Base-by-base conservation (phyloP, 2,113 vertebrate species). In the Ia io region DNA sequence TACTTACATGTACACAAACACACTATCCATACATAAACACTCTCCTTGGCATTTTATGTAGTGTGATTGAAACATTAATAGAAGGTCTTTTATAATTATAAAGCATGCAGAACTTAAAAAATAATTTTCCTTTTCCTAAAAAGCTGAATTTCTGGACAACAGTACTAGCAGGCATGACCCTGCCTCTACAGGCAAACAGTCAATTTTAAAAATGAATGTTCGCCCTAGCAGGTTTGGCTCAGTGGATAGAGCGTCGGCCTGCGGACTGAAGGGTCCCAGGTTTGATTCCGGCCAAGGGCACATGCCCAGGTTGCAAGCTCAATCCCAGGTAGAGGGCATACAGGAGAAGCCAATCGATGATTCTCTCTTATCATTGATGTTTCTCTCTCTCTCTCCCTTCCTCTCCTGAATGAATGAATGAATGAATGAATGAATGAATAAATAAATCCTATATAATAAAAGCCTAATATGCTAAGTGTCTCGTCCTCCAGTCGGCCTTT, bases 61-160 rank as follows among this genome's bases (percentile, higher is more conserved):
- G 7, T 40, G 7, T 6, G 32, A 61, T 4, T 74, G 5, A 67
- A 89, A 71, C 18, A 40, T 14, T 51, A 61, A 88, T 6, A 82
- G 40, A 80, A 92, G 92, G 42, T n/a, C 44, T 69, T 37, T 59
- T 63, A 56, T 28, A 35, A 84, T 71, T 42, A 74, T 25, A 61
- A 85, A 78, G 59, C 23, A 61, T 3, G 2, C 14, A 76, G 40
- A 84, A 77, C 5, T 73, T 85, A 49, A 88, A 87, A 87, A 35
- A 65, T 25, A 3, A 77, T 51, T 88, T 73, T 76, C 67, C n/a
- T 91, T 94, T 91, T 92, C 94, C 56, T 91, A 40, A 79, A 88
- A 92, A 88, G 20, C 9, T 77, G 28, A 40, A 9, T 12, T 67
- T 89, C 70, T 86, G 28, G 25, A 74, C 78, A 77, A 83, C 0